Evolutionary conservation across 2,888 invertebrate genomes (phyloP), one percentile per base, ranked within the genome.

Genomic region (Tineola bisselliella): DNA sequence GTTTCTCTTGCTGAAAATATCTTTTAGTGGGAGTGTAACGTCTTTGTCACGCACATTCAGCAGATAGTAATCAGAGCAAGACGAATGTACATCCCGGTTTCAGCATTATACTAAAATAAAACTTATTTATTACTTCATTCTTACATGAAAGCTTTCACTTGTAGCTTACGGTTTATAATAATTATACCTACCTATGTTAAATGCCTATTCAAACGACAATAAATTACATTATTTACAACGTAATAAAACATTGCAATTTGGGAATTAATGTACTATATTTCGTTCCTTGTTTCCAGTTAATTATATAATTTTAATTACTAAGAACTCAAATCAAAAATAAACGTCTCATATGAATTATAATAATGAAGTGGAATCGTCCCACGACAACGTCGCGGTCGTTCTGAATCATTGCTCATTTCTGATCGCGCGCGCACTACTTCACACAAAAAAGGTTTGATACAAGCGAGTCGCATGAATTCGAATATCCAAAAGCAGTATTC

Each of bases 41-140:
- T 74, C 69, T 70, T 66, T 69, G 66, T 73, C 70, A 61, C n/a
- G n/a, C n/a, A n/a, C 65, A 66, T 66, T 68, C 69, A 69, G 66
- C 68, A 68, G 76, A 78, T 80, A 70, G 68, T 66, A 77, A 77
- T 79, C 77, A 70, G 75, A 74, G 74, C 72, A 74, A 77, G 79
- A 77, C 70, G 67, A 68, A 77, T 72, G 68, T 66, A 12, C 38
- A 10, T 38, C 25, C 6, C 25, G 25, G 25, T 25, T 25, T 25
- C 25, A 25, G 25, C 2, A 25, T 25, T 25, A 25, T 6, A n/a
- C 2, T 38, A 6, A 38, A 12, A 12, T 38, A 10, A 38, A 38
- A 38, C 38, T 38, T 38, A 38, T 38, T 38, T 38, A 38, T n/a
- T 38, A 38, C 10, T 38, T 12, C n/a, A n/a, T n/a, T 38, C 2